Evolutionary conservation across 1,140 invertebrate genomes (phyloP).

Genomic region (Whitmania pigra): DNA sequence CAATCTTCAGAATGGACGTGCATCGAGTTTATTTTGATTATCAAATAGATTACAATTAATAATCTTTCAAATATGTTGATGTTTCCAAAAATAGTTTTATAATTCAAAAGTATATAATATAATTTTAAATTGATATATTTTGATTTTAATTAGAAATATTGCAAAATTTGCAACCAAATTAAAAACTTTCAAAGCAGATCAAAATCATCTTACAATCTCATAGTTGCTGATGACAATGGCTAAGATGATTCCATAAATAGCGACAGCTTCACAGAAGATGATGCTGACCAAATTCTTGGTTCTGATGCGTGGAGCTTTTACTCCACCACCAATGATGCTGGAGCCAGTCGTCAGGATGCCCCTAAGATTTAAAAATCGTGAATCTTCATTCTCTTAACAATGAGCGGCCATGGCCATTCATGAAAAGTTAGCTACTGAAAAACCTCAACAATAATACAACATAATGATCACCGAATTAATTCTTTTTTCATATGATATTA

Average conservation of each 20-base stretch:
- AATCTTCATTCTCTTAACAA: not conserved
- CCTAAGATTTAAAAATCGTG: conserved; percentile 35
- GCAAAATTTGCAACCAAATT: not conserved
- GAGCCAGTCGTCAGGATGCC: conserved; percentile 92
- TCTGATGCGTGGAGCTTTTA: conserved; percentile 94
- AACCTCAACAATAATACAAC: not conserved
- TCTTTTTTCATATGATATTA: not conserved
- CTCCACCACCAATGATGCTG: conserved; percentile 90
- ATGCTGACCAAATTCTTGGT: conserved; percentile 99
- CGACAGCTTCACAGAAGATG: conserved; percentile 97
- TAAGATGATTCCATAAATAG: conserved; percentile 96
- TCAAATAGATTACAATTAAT: too few relatives aligned
- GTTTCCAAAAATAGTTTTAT: too few relatives aligned
- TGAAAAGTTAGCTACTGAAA: not conserved
- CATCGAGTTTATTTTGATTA: too few relatives aligned
- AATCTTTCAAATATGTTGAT: too few relatives aligned
- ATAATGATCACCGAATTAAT: not conserved
- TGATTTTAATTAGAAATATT: not conserved
- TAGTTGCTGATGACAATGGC: conserved; percentile 84
- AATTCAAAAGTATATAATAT: too few relatives aligned
- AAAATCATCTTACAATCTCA: conserved; percentile 48
- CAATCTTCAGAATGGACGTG: too few relatives aligned
- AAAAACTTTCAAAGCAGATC: not conserved
- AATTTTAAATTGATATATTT: not conserved
- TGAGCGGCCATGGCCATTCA: not conserved